A percentile compares a stretch with the other conserved stretches of the same genome.
Conservation (phyloP, 1,140 invertebrate genomes). For the Steinernema feltiae region DNA sequence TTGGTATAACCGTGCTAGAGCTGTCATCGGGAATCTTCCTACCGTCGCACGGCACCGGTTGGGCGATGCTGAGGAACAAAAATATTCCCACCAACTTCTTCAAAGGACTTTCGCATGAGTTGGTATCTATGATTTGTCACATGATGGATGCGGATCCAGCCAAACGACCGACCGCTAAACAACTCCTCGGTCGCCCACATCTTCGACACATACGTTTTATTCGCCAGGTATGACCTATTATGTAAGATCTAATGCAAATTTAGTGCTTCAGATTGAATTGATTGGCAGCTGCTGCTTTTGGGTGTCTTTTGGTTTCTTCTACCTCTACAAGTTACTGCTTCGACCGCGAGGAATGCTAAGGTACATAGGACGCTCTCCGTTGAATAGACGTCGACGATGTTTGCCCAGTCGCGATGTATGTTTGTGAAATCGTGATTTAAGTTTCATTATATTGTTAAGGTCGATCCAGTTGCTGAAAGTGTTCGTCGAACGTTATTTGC, state of each 20-base stretch:
- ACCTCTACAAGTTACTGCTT: not conserved
- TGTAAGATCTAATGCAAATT: too few species aligned
- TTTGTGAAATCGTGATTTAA: too few species aligned
- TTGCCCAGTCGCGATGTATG: too few species aligned
- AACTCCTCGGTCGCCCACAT: too few species aligned
- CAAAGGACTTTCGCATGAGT: not conserved
- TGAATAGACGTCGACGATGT: not conserved
- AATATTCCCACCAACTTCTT: not conserved
- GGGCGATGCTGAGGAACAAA: not conserved
- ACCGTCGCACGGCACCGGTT: not conserved
- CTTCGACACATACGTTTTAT: too few species aligned
- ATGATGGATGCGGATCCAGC: not conserved
- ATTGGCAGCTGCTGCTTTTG: not conserved
- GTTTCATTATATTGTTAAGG: too few species aligned
- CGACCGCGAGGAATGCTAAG: not conserved
- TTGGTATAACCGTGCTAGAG: conserved; percentile 62
- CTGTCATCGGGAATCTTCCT: not conserved
- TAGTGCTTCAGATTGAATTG: not conserved
- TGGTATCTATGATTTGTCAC: not conserved
- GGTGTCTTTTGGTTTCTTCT: not conserved
- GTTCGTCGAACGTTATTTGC: too few species aligned
- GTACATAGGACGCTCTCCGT: not conserved
- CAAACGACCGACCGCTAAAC: too few species aligned
- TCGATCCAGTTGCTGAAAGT: too few species aligned
- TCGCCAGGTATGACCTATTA: too few species aligned